phyloP scores from a whole-genome alignment of 1,140 invertebrate genomes.

The Adelges cooleyi region DNA sequence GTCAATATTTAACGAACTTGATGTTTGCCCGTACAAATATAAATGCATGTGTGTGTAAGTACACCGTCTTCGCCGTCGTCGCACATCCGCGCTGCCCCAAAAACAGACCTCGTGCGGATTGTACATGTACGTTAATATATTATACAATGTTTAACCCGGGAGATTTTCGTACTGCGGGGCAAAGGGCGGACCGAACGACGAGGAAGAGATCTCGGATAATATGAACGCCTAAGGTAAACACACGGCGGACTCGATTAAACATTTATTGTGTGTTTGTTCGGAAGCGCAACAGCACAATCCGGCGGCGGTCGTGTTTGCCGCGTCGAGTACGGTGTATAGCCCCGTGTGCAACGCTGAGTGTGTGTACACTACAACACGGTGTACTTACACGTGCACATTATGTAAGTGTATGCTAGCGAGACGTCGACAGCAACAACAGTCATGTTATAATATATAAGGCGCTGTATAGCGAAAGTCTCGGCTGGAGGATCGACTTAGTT shows the following conservation, averaged over 20 bases:
- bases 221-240: slow-evolving; percentile 14
- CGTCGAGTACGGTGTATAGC: background rate
- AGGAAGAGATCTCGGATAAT: background rate
- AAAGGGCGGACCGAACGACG: background rate
- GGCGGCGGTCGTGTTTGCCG: slow-evolving; percentile 12
- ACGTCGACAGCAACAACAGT: background rate
- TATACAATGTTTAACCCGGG: background rate
- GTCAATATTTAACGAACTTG: slow-evolving; percentile 27
- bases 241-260: slow-evolving; percentile 16
- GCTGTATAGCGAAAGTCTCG: background rate
- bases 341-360: background rate
- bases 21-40: background rate
- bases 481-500: too few species aligned
- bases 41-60: background rate
- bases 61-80: background rate
- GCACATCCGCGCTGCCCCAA: background rate
- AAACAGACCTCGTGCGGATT: background rate
- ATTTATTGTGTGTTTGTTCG: slow-evolving; percentile 18
- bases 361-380: background rate
- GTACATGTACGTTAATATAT: background rate
- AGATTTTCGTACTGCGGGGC: too few species aligned
- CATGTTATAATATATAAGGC: background rate
- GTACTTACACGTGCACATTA: background rate
- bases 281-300: background rate
- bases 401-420: background rate